A percentile compares a stretch with the other conserved stretches of the same genome.
Evolutionary conservation across 2,888 invertebrate species (phyloP).

Genomic region (Caenorhabditis doughertyi): DNA sequence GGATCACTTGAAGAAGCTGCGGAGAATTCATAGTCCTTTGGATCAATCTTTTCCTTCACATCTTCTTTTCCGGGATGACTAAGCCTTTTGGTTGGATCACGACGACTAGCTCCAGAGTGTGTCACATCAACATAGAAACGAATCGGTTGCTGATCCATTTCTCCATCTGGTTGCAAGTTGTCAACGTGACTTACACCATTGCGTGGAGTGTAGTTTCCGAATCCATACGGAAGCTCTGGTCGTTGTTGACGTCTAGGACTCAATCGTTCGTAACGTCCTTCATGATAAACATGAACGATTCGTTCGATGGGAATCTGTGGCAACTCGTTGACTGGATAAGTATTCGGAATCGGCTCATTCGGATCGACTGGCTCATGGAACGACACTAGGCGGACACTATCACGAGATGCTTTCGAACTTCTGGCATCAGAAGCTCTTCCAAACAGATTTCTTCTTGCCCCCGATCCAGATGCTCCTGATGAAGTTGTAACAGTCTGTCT

Average conservation of each 20-base stretch:
- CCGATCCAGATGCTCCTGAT: slow-evolving; percentile 5
- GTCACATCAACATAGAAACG: slow-evolving; percentile 73
- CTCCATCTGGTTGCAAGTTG: slow-evolving; percentile 55
- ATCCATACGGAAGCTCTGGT: slow-evolving; percentile 53
- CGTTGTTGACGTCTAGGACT: slow-evolving; percentile 44
- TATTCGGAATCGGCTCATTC: slow-evolving; percentile 39
- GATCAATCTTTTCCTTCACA: slow-evolving; percentile 52
- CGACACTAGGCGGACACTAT: slow-evolving; percentile 59
- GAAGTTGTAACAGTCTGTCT: slow-evolving; percentile 19
- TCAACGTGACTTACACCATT: slow-evolving; percentile 65
- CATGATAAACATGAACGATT: slow-evolving; percentile 64
- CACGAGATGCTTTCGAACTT: slow-evolving; percentile 39
- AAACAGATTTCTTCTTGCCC: slow-evolving; percentile 68
- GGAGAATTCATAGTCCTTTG: slow-evolving; percentile 55
- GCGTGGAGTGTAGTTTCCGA: slow-evolving; percentile 59
- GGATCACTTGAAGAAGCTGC: slow-evolving; percentile 1
- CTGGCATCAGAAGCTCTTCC: slow-evolving; percentile 52
- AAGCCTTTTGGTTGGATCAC: slow-evolving; percentile 49
- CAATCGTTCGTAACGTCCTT: slow-evolving; percentile 65
- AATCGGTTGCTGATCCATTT: slow-evolving; percentile 72
- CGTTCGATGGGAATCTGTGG: slow-evolving; percentile 65
- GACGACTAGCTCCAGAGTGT: slow-evolving; percentile 67
- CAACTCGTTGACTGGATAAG: slow-evolving; percentile 59
- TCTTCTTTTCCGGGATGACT: slow-evolving; percentile 70
- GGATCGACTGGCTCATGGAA: slow-evolving; percentile 65